Evolutionary conservation across 2,113 vertebrate genomes (phyloP), one percentile per base, ranked within the genome.

Genomic region (Lathamus discolor): DNA sequence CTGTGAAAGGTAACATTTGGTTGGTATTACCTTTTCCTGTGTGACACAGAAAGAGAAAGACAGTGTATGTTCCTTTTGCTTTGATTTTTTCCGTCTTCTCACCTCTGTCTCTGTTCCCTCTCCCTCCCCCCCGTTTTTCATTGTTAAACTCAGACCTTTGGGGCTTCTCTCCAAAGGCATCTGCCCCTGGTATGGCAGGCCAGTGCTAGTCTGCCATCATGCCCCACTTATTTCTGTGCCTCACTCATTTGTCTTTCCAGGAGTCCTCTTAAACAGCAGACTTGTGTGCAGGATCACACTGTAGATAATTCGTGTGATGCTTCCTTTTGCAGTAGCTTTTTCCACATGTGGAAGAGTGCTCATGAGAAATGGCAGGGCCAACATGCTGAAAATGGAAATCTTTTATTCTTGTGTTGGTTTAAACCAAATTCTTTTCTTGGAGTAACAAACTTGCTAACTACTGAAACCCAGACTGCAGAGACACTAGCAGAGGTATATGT

Each of bases 201-300:
- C 48, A 41, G 55, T 48, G 49, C 75, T 68, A 49, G 61, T 41
- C 33, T 1, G 4, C 11, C 27, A 31, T 61, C 81, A 43, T 61
- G 51, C 29, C 27, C 22, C 2, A 1, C 23, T 6, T 59, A 13
- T 54, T 91, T 82, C 55, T 4, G 2, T 68, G 73, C 39, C 43
- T 61, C 37, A 27, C 41, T 51, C 55, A 27, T 59, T 68, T 83
- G 18, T 62, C 51, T 63, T 74, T 55, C 48, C 43, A 55, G 16
- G 43, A n/a, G 29, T 61, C 3, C 13, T 49, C 61, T 68, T 25
- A 10, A 66, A 19, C 17, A 37, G 44, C 28, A 23, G 41, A 13
- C 13, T 31, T 72, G 15, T 0, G 7, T 79, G 52, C 48, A 35
- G n/a, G 24, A 31, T 76, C 52, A 41, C 1, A 1, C 1, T 10